Base-by-base conservation (phyloP, 2,113 vertebrate species). In the Cariama cristata region DNA sequence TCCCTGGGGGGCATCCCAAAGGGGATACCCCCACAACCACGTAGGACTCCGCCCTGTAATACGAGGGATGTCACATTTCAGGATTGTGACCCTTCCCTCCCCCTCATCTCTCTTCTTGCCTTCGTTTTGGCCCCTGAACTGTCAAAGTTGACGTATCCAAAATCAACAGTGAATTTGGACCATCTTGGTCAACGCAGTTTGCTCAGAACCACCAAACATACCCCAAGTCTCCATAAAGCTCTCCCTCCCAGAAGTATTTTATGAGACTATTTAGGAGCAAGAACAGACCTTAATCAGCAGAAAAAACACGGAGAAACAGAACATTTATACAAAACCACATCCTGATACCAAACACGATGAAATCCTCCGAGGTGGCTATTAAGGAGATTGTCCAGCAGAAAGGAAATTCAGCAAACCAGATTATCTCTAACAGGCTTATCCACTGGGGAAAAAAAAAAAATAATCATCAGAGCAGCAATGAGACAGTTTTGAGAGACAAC, bases 331-430 rank as follows among this genome's bases (percentile, higher is more conserved):
- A 7, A 71, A 88, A 67, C 62, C 63, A 86, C 73, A 76, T 96
- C 95, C 95, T 74, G 74, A 84, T 56, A 90, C 49, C 66, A 84
- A 96, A 88, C 73, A 95, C 16, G 27, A 79, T 49, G 73, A 94
- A 95, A 93, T 93, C 68, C 87, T 74, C 64, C 1, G 14, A 77
- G 90, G 93, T 24, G 4, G 49, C 55, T 90, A 49, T 59, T 97
- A 97, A 86, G 59, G 68, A 89, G 89, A 97, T 92, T 82, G 91
- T 72, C 87, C 67, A 73, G 90, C 6, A 6, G 86, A 97, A 89
- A 96, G 93, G 92, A 95, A 97, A 98, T 97, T 95, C 92, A 93
- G 94, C 93, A 97, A 98, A 97, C 94, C 86, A 97, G 96, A 98
- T 98, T 97, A 97, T 79, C 91, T 90, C 53, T 97, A 97, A 97